Evolutionary conservation across 2,113 vertebrate genomes (phyloP).

Genomic region (Cheirogaleus medius): DNA sequence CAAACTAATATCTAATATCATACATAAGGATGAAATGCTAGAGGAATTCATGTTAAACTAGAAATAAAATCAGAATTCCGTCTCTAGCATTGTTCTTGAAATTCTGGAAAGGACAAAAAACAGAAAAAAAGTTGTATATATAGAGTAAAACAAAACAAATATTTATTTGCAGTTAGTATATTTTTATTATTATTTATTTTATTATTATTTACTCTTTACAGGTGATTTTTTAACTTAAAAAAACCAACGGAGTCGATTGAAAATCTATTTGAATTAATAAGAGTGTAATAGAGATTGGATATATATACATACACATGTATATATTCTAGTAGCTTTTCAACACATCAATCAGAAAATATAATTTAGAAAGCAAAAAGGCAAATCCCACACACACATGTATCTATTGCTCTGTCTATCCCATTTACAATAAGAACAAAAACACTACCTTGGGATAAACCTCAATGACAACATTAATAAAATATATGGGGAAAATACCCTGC

Average conservation of each 20-base stretch:
- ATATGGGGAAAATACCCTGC: background rate
- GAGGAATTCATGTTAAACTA: background rate
- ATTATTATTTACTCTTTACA: background rate
- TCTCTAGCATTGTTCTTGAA: background rate
- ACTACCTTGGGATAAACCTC: background rate
- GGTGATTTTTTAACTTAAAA: background rate
- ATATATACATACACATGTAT: background rate
- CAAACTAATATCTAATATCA: background rate
- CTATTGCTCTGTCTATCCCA: background rate
- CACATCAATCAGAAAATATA: background rate
- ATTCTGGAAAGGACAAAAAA: background rate
- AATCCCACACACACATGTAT: background rate
- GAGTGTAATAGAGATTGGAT: background rate
- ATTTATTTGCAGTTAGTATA: background rate
- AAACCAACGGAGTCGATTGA: background rate
- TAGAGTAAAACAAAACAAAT: background rate
- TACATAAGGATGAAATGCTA: background rate
- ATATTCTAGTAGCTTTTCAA: background rate
- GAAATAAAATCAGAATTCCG: background rate
- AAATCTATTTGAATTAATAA: background rate
- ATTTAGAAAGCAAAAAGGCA: background rate
- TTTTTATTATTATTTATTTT: too few species aligned
- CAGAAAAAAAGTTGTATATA: background rate
- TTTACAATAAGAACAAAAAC: background rate
- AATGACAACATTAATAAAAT: conserved; percentile 1